Conservation (phyloP, 2,888 invertebrate species). For the Hydropsyche betteni region DNA sequence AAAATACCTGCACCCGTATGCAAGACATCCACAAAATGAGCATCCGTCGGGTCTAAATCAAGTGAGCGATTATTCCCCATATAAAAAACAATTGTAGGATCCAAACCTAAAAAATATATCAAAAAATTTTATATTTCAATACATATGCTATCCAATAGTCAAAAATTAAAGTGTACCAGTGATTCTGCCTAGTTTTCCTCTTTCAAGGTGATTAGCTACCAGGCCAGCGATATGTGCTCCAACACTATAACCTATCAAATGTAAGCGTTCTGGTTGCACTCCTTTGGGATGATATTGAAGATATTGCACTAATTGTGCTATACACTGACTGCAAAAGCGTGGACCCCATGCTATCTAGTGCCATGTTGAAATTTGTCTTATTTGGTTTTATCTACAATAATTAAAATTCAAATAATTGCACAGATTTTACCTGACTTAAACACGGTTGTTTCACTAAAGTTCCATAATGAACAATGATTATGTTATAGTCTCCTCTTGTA, state of each 20-base stretch:
- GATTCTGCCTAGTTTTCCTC: conserved; percentile 84
- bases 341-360: conserved; percentile 69
- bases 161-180: conserved; percentile 67
- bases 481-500: conserved; percentile 80
- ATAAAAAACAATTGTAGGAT: conserved; percentile 88
- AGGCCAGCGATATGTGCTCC: conserved; percentile 88
- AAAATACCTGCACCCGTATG: conserved; percentile 89
- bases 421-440: conserved; percentile 72
- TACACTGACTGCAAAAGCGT: conserved; percentile 75
- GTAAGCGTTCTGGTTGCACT: conserved; percentile 76
- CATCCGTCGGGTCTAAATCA: conserved; percentile 82
- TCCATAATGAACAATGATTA: conserved; percentile 87
- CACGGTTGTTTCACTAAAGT: conserved; percentile 84
- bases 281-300: conserved; percentile 81
- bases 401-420: background rate
- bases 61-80: conserved; percentile 82
- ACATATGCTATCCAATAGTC: background rate
- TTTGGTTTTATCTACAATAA: too few relatives aligned
- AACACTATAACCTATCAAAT: conserved; percentile 87
- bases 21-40: conserved; percentile 81
- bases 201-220: conserved; percentile 78
- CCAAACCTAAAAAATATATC: conserved; percentile 68
- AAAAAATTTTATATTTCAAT: background rate
- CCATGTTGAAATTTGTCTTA: conserved; percentile 31
- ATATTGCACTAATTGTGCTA: conserved; percentile 82